A percentile compares a stretch with the other conserved stretches of the same genome.
These are phyloP conservation scores for Stratiolaelaps scimitus DNA, from an alignment of 1,140 invertebrate species.

Conservation along the genomic window DNA sequence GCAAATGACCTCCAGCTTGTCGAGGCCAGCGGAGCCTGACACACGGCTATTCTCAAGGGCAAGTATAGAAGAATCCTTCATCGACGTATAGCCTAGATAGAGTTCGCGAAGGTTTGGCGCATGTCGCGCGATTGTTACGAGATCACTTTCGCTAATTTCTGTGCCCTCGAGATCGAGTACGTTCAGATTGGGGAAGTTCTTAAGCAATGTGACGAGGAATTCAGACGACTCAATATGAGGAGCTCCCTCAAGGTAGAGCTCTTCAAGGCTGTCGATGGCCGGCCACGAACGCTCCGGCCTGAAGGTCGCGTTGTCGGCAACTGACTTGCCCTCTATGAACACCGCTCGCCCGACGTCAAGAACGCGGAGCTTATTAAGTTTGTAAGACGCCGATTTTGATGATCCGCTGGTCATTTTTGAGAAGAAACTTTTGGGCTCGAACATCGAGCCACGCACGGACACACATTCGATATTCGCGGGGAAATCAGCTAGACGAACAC, in stretches of 20 bases:
- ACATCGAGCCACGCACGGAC: not conserved
- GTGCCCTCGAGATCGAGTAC: conserved; percentile 20
- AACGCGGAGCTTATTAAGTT: not conserved
- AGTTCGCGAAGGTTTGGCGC: conserved; percentile 15
- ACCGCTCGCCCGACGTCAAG: conserved; percentile 14
- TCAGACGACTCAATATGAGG: not conserved
- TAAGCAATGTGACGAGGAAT: not conserved
- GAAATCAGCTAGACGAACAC: not conserved
- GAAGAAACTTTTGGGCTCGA: conserved; percentile 26
- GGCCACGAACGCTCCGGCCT: not conserved
- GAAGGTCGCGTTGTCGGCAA: not conserved
- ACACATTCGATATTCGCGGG: not conserved
- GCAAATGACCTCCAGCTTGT: not conserved
- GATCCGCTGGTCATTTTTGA: not conserved
- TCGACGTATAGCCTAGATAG: not conserved
- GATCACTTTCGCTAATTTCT: conserved; percentile 7
- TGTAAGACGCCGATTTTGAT: not conserved
- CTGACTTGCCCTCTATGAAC: not conserved
- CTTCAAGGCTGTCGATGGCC: not conserved
- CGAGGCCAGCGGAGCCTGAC: not conserved
- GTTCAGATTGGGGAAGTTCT: conserved; percentile 6
- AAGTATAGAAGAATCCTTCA: not conserved
- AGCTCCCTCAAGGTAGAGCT: conserved; percentile 20
- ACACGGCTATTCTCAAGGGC: not conserved
- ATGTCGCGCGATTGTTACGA: not conserved